Conservation (phyloP, 2,797 vertebrate genomes). For the Merluccius polli region DNA sequence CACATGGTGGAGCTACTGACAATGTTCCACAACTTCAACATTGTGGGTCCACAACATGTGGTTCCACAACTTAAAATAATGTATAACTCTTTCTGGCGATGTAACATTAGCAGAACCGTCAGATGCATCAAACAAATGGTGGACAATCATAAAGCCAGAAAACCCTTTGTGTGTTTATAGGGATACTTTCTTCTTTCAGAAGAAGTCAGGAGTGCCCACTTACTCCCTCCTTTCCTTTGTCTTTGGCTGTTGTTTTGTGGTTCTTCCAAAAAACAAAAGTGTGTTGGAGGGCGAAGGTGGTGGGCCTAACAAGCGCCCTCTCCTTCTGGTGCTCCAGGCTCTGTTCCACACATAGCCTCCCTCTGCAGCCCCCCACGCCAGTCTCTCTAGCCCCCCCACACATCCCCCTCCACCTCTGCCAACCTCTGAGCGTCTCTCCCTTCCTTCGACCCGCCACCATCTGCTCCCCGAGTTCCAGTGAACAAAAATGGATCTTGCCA, state of each 20-base stretch:
- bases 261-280: slow-evolving; percentile 48
- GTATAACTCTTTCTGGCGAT: neutral
- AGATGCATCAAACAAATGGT: neutral
- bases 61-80: neutral
- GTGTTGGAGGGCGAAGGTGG: slow-evolving; percentile 39
- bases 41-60: too few relatives aligned
- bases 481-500: slow-evolving; percentile 49
- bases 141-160: neutral
- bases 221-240: neutral
- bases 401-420: slow-evolving; percentile 16
- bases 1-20: too few relatives aligned
- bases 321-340: slow-evolving; percentile 39
- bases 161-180: neutral
- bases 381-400: slow-evolving; percentile 13
- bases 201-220: neutral
- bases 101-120: neutral
- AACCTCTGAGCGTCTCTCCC: slow-evolving; percentile 2
- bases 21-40: too few relatives aligned
- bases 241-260: slow-evolving; percentile 8
- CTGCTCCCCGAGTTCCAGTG: slow-evolving; percentile 33
- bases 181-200: neutral
- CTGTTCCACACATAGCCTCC: slow-evolving; percentile 34
- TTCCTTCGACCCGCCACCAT: slow-evolving; percentile 11
- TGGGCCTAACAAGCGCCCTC: slow-evolving; percentile 53
- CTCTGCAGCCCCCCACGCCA: slow-evolving; percentile 17